phyloP scores from a whole-genome alignment of 2,113 vertebrate species.

The Nycticryphes semicollaris region DNA sequence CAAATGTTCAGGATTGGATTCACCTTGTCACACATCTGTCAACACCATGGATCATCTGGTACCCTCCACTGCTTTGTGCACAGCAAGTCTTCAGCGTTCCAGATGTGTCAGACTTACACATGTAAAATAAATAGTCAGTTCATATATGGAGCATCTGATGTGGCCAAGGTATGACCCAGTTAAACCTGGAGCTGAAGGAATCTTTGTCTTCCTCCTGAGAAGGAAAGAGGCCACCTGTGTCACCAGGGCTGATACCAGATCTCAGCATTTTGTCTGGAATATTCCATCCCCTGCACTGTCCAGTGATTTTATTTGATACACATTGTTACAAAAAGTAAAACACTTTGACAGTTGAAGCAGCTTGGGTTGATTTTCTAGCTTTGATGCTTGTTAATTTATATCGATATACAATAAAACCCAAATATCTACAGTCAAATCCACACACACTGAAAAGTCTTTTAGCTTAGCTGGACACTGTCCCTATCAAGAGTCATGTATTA shows the following conservation, averaged over 20 bases:
- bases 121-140: not conserved
- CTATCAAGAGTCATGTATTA: not conserved
- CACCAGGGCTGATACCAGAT: not conserved
- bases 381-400: not conserved
- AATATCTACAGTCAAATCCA: not conserved
- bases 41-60: not conserved
- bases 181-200: not conserved
- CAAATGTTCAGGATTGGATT: not conserved
- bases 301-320: not conserved
- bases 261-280: not conserved
- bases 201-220: not conserved
- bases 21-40: not conserved
- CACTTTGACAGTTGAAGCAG: not conserved
- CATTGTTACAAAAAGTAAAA: not conserved
- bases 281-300: not conserved
- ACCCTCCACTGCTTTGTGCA: accelerated
- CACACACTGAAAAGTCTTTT: not conserved
- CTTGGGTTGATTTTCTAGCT: not conserved
- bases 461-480: not conserved
- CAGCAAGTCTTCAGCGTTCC: not conserved
- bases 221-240: not conserved
- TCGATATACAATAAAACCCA: not conserved
- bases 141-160: not conserved
- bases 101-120: accelerated
- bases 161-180: too few relatives aligned